phyloP scores from a whole-genome alignment of 2,113 vertebrate species.

The Archocentrus centrarchus region DNA sequence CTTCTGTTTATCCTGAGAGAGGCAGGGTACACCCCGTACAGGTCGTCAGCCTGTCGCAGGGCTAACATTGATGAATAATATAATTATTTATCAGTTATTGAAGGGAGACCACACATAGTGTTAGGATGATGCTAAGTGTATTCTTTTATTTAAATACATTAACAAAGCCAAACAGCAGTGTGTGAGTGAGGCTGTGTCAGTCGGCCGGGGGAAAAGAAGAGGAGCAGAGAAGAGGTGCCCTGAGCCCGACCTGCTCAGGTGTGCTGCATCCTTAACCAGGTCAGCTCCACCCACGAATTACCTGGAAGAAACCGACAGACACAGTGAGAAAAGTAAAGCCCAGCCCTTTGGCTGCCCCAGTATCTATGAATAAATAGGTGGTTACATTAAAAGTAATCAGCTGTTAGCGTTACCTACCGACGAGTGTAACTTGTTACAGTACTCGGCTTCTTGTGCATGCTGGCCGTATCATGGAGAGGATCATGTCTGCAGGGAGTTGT shows the following conservation, averaged over 20 bases:
- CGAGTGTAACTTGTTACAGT: background rate
- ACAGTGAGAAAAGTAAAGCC: background rate
- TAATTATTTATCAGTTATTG: background rate
- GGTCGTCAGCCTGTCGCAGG: no score
- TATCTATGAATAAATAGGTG: no score
- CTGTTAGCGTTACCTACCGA: background rate
- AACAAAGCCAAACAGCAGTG: background rate
- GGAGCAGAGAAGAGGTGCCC: no score
- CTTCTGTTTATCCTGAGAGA: no score
- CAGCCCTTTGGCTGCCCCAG: no score
- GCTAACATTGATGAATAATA: background rate
- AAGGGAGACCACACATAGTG: fast-evolving
- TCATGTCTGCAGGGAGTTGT: fast-evolving
- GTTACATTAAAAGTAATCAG: background rate
- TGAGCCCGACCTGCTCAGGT: background rate
- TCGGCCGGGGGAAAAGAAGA: background rate
- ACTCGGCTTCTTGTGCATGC: background rate
- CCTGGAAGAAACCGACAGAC: background rate
- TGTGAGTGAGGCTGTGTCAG: no score
- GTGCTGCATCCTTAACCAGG: background rate
- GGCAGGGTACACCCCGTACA: no score
- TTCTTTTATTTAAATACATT: background rate
- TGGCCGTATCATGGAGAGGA: no score
- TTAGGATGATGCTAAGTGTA: fast-evolving
- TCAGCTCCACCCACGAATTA: background rate